A percentile compares a stretch with the other conserved stretches of the same genome.
These are phyloP conservation scores for Ramphastos sulfuratus DNA, from an alignment of 2,113 vertebrate genomes.

Conservation along the genomic window DNA sequence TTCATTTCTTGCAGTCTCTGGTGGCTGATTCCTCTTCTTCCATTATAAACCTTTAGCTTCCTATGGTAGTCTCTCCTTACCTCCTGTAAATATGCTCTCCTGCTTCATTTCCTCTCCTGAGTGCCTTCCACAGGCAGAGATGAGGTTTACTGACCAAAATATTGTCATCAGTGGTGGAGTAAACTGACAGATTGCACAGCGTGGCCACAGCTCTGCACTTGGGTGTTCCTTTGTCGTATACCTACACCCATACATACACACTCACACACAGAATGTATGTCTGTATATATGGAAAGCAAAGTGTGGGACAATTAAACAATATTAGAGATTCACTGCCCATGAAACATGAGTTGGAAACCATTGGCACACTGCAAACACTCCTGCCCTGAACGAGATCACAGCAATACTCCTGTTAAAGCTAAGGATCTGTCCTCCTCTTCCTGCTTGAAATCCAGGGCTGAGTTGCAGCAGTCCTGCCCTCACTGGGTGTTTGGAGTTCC, in stretches of 20 bases:
- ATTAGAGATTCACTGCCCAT: neutral
- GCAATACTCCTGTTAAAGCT: neutral
- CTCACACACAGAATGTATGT: fast-evolving
- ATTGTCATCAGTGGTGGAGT: neutral
- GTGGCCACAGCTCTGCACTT: neutral
- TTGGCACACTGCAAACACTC: neutral
- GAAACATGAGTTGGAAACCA: neutral
- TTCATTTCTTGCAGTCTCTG: neutral
- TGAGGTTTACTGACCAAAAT: neutral
- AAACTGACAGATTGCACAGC: neutral
- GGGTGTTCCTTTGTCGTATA: neutral
- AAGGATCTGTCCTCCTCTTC: neutral
- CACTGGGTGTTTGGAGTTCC: neutral
- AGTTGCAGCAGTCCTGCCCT: neutral
- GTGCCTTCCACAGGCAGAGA: neutral
- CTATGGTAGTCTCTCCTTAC: neutral
- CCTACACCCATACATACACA: neutral
- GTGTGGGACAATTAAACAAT: neutral
- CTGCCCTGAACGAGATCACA: neutral
- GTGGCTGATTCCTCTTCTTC: neutral
- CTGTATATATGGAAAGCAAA: neutral
- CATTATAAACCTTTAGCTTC: neutral
- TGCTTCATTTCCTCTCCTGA: neutral
- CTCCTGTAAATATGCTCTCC: neutral
- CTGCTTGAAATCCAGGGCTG: neutral